Percentiles rank a stretch among this genome's conserved stretches.
Conservation (phyloP, 1,140 invertebrate species). For the Capitella teleta region DNA sequence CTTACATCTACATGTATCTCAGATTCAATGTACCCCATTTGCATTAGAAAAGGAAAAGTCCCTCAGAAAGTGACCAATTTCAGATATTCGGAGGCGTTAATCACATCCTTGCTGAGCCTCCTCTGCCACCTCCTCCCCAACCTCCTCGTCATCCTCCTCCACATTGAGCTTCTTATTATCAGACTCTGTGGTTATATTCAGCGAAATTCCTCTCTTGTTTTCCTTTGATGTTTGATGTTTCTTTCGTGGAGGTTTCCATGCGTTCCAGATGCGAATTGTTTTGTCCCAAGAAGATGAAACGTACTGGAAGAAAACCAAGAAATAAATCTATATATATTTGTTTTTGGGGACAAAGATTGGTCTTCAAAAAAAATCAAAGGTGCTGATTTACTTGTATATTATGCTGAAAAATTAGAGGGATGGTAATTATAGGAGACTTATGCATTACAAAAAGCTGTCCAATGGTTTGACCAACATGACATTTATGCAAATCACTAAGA, state of each 20-base stretch:
- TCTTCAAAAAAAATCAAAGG: background rate
- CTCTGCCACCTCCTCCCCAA: background rate
- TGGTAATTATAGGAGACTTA: background rate
- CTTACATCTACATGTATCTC: no score
- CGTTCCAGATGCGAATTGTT: constrained; percentile 40
- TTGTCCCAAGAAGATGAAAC: constrained; percentile 40
- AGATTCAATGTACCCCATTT: no score
- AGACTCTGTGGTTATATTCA: background rate
- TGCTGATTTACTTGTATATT: background rate
- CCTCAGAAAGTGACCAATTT: no score
- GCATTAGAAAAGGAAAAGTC: no score
- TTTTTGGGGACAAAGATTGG: background rate
- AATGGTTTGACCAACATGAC: background rate
- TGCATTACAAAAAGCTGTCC: background rate
- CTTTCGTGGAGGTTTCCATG: constrained; percentile 23
- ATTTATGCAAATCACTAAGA: background rate
- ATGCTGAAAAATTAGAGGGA: background rate
- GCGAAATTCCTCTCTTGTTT: background rate
- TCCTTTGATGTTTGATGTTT: constrained; percentile 4
- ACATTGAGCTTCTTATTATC: background rate
- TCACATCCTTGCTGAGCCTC: no score
- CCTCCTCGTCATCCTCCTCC: background rate
- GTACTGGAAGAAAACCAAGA: constrained; percentile 26
- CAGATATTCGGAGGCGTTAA: no score
- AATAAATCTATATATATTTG: constrained; percentile 1